Evolutionary conservation across 2,113 vertebrate genomes (phyloP).

Genomic region (Syngnathus scovelli): DNA sequence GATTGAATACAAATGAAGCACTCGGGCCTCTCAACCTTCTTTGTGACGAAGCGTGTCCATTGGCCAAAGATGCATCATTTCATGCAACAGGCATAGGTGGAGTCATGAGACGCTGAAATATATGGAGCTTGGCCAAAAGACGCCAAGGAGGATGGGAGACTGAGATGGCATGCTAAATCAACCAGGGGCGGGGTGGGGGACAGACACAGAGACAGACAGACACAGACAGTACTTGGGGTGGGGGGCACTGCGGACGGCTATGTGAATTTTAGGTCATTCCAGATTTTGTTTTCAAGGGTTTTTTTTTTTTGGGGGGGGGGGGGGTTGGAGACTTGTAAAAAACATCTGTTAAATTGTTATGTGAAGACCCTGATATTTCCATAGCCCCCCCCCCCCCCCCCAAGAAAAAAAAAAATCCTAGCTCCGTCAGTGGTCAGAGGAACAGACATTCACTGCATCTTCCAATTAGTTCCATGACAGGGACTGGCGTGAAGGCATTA

Average conservation of each 20-base stretch:
- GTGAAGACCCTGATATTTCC: too few relatives aligned
- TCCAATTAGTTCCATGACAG: background rate
- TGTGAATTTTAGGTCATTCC: too few relatives aligned
- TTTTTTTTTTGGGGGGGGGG: too few relatives aligned
- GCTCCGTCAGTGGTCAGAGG: too few relatives aligned
- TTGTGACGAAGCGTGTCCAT: background rate
- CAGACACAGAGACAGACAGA: too few relatives aligned
- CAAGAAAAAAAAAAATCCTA: too few relatives aligned
- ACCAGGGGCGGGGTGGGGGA: background rate
- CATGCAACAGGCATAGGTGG: background rate
- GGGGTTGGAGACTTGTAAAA: too few relatives aligned
- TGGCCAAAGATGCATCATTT: background rate
- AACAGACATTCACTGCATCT: too few relatives aligned
- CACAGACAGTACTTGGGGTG: too few relatives aligned
- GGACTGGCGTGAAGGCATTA: background rate
- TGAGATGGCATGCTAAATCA: slow-evolving; percentile 8
- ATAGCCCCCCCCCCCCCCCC: background rate
- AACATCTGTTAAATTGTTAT: too few relatives aligned
- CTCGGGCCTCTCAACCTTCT: background rate
- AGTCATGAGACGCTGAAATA: background rate
- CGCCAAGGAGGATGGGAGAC: background rate
- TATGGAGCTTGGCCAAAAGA: background rate
- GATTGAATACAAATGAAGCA: background rate
- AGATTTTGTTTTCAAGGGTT: too few relatives aligned
- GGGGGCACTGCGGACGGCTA: too few relatives aligned